Evolutionary conservation across 2,888 invertebrate genomes (phyloP).

Genomic region (Polydrusus cervinus): DNA sequence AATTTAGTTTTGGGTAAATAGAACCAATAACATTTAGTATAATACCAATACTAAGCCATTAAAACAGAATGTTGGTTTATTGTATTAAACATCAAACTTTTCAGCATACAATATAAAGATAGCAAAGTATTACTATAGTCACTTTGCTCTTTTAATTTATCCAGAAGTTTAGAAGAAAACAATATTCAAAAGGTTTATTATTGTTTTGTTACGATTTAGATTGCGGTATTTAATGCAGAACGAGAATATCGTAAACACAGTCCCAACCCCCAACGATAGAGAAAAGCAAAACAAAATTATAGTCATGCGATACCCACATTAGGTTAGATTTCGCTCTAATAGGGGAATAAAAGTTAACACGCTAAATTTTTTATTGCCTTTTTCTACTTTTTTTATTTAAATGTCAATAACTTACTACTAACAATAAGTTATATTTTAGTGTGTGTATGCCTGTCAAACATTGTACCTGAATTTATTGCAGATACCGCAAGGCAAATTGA

Average conservation of each 20-base stretch:
- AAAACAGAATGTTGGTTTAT: too few species aligned
- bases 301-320: constrained; percentile 48
- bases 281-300: constrained; percentile 48
- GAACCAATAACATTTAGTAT: too few species aligned
- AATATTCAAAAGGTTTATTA: not conserved
- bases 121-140: too few species aligned
- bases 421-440: not conserved
- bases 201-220: constrained; percentile 10
- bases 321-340: constrained; percentile 43
- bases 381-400: constrained; percentile 5
- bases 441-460: not conserved
- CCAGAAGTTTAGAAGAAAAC: too few species aligned
- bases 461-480: constrained; percentile 44
- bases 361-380: constrained; percentile 42
- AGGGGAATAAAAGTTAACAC: constrained; percentile 38
- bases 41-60: too few species aligned
- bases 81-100: too few species aligned
- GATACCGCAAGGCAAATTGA: constrained; percentile 37
- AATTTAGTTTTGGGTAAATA: too few species aligned
- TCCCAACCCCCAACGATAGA: constrained; percentile 25
- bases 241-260: constrained; percentile 24
- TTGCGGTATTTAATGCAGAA: constrained; percentile 25
- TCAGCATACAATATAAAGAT: too few species aligned
- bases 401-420: not conserved
- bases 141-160: too few species aligned